Base-by-base conservation (phyloP, 2,888 invertebrate genomes). In the Sinopyrophorus schimmeli region DNA sequence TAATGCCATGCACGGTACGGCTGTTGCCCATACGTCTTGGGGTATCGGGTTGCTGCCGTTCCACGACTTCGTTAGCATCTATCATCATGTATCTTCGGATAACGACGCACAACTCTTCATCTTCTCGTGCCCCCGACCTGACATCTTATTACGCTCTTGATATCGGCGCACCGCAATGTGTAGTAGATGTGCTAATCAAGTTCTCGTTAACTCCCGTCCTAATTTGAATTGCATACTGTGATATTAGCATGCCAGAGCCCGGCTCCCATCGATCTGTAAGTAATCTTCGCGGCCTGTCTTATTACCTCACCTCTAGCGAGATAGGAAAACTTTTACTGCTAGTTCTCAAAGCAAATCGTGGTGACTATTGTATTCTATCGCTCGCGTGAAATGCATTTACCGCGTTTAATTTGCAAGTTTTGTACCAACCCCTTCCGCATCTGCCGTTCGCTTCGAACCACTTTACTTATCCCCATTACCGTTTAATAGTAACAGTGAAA, bases 151-250 rank as follows among this genome's bases (percentile, higher is more conserved):
- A 59, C 47, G 31, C 39, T 40, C 51, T 50, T 53, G 55, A 53
- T 58, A 57, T 58, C 62, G 61, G 62, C 54, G 55, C 56, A 55
- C 60, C 64, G 63, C 63, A 65, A 67, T 60, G 66, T 67, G 65
- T 65, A 65, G 60, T 63, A 62, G 67, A 66, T 65, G 67, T 67
- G 68, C 66, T 68, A 69, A 69, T 69, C 69, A 69, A 68, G 65
- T 67, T 64, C 68, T 68, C 67, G 68, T 69, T 67, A 68, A 66
- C 65, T 67, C 62, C 57, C 58, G 58, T 55, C 62, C 65, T 67
- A 68, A 69, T 69, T 69, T 69, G 68, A 68, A 69, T 69, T 69
- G 67, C 68, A 69, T 68, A 66, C 66, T 66, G 64, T 62, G 62
- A 64, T 68, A 68, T 69, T 68, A 69, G 67, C 69, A 69, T 69